phyloP scores from a whole-genome alignment of 2,113 vertebrate species.

The Leptocoma aspasia region DNA sequence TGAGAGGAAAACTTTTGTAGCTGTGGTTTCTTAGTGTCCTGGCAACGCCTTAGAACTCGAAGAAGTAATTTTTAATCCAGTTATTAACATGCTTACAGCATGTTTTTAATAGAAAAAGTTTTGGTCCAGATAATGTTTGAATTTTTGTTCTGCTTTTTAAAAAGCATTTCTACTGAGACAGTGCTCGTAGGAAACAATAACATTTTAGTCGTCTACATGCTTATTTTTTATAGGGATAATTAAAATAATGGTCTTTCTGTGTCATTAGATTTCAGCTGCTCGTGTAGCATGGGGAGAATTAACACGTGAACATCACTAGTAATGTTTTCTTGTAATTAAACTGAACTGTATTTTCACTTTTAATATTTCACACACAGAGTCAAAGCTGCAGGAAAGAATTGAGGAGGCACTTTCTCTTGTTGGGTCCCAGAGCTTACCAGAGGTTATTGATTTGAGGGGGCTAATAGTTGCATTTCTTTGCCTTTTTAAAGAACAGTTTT shows the following conservation, averaged over 20 bases:
- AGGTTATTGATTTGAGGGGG: conserved; percentile 1
- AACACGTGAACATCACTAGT: neutral
- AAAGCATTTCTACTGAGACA: neutral
- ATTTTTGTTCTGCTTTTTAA: conserved; percentile 10
- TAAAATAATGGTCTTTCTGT: neutral
- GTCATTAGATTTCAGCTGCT: neutral
- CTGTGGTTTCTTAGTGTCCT: conserved; percentile 14
- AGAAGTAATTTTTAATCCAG: neutral
- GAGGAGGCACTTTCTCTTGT: neutral
- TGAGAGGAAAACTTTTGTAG: neutral
- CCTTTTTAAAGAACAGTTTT: neutral
- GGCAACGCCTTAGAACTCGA: neutral
- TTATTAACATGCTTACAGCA: neutral
- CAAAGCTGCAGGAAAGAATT: neutral
- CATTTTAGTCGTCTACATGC: neutral
- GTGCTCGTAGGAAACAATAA: neutral
- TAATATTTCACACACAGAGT: neutral
- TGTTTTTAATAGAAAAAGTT: neutral
- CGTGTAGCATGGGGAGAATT: neutral
- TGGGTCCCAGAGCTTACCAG: neutral
- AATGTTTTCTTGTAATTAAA: neutral
- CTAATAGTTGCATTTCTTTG: conserved; percentile 1
- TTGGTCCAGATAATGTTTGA: neutral
- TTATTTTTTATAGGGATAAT: conserved; percentile 35
- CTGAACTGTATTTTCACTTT: conserved; percentile 9